Base-by-base conservation (phyloP, 2,888 invertebrate genomes). In the Meliscaeva auricollis region DNA sequence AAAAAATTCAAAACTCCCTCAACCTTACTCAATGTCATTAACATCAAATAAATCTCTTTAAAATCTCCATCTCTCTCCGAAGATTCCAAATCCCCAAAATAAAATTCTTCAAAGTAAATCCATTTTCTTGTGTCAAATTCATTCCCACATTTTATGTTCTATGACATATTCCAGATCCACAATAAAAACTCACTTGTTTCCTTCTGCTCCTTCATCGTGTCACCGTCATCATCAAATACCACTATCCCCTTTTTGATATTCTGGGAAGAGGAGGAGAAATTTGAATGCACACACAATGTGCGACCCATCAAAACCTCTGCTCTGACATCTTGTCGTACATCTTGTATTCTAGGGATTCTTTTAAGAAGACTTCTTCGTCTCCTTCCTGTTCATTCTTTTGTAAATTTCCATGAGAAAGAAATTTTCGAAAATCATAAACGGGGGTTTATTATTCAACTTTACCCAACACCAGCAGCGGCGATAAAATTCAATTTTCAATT, bases 401-500 rank as follows among this genome's bases (percentile, higher is more conserved):
- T 38, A 13, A 30, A 17, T 50, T 70, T 66, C 58, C 66, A 70
- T 81, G 76, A 81, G 74, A 82, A 77, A 62, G 44, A 46, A 64
- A 46, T 64, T 62, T 62, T 44, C 6, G 6, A 46, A 56, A 75
- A 66, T n/a, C n/a, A n/a, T n/a, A 46, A 44, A 30, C 35, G 50
- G 66, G 68, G 64, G 56, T 8, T 9, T 9, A 15, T 41, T 9
- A 15, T 41, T 60, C n/a, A n/a, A n/a, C 13, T 32, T 8, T 26
- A 44, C 35, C 9, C 20, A 30, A 46, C 75, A 76, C 76, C 77
- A 81, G 73, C 76, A 81, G 73, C 76, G 76, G 73, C 76, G 81
- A 85, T 81, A 85, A 85, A 85, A 81, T 81, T 85, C 81, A 85
- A 81, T 85, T 85, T 66, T 81, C 76, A 81, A 85, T 81, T 77